Evolutionary conservation across 1,140 invertebrate genomes (phyloP).

Genomic region (Himalopsyche phryganea): DNA sequence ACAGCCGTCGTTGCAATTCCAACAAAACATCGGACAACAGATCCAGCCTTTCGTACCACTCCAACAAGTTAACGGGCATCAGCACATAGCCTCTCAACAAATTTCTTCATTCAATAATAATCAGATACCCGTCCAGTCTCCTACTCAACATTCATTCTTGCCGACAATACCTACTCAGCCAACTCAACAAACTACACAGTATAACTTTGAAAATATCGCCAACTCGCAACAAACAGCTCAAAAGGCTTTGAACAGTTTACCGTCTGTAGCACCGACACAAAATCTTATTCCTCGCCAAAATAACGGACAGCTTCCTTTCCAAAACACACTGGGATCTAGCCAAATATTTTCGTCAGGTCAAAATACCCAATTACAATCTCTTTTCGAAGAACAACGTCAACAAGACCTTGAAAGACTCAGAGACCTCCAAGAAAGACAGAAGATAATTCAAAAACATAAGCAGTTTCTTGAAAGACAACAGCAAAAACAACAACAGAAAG

Average conservation of each 20-base stretch:
- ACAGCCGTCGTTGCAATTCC: constrained; percentile 5
- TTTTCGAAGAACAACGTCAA: constrained; percentile 62
- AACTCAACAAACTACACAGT: constrained; percentile 38
- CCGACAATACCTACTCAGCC: constrained; percentile 42
- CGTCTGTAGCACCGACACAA: constrained; percentile 34
- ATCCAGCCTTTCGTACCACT: constrained; percentile 9
- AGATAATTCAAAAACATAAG: constrained; percentile 66
- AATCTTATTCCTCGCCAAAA: constrained; percentile 35
- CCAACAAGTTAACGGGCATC: constrained; percentile 28
- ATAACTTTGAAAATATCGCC: constrained; percentile 42
- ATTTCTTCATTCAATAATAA: background rate
- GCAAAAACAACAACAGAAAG: constrained; percentile 64
- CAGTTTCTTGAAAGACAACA: constrained; percentile 66
- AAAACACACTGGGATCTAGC: constrained; percentile 41
- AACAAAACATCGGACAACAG: constrained; percentile 22
- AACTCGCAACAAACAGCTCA: constrained; percentile 32
- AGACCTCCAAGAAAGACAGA: constrained; percentile 59
- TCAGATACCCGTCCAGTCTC: constrained; percentile 34
- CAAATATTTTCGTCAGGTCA: constrained; percentile 54
- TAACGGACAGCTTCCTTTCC: constrained; percentile 44
- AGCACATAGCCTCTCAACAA: constrained; percentile 11
- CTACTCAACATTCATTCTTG: constrained; percentile 46
- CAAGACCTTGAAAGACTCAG: constrained; percentile 56
- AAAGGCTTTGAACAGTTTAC: constrained; percentile 40
- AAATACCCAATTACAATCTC: constrained; percentile 50